Evolutionary conservation across 2,888 invertebrate species (phyloP).

Genomic region (Sphinx pinastri): DNA sequence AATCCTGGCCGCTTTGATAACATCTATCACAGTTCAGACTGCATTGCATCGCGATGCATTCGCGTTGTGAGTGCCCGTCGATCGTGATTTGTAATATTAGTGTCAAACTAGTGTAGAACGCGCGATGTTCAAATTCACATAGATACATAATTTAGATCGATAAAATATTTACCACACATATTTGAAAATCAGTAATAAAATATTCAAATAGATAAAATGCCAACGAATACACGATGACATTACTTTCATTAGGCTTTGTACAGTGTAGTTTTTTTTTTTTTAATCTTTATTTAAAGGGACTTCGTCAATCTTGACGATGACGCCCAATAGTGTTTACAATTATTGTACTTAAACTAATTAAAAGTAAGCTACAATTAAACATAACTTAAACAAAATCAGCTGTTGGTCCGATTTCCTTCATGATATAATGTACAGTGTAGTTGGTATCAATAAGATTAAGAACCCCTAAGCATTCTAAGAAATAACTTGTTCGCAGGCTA

Average conservation of each 20-base stretch:
- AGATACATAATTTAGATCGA: not conserved
- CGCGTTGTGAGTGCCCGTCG: constrained; percentile 26
- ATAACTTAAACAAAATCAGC: too few species aligned
- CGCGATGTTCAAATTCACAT: not conserved
- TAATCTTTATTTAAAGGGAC: too few species aligned
- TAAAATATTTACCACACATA: too few species aligned
- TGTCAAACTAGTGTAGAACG: constrained; percentile 38
- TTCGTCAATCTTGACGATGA: too few species aligned
- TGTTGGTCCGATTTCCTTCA: too few species aligned
- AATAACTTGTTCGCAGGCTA: constrained; percentile 44
- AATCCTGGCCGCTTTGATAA: constrained; percentile 16
- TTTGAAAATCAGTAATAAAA: too few species aligned
- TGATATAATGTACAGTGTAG: not conserved
- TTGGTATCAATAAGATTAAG: not conserved
- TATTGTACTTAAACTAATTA: too few species aligned
- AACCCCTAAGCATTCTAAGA: constrained; percentile 29
- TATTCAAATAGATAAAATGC: too few species aligned
- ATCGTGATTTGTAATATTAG: constrained; percentile 39
- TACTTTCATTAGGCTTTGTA: too few species aligned
- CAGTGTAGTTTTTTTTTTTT: not conserved
- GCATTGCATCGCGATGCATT: constrained; percentile 13
- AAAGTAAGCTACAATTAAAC: too few species aligned
- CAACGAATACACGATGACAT: too few species aligned
- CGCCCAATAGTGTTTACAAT: too few species aligned
- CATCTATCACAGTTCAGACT: not conserved